These are phyloP conservation scores for Acanthococcus lagerstroemiae DNA, from an alignment of 2,888 invertebrate species.

Conservation along the genomic window DNA sequence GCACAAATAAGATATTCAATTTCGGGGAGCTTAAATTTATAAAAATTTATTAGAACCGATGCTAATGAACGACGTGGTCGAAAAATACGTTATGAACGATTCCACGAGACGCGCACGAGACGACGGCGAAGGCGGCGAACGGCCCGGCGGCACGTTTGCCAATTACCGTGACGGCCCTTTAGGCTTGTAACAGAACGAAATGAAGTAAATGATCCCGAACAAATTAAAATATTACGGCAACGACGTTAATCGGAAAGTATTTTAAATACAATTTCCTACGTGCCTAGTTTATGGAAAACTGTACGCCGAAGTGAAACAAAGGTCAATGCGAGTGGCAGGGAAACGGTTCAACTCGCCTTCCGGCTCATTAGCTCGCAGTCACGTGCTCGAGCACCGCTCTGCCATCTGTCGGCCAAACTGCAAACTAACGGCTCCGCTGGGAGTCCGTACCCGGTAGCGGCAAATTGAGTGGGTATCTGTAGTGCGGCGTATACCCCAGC, in stretches of 20 bases:
- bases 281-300: slow-evolving; percentile 11
- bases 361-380: slow-evolving; percentile 30
- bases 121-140: background rate
- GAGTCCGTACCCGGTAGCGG: slow-evolving; percentile 29
- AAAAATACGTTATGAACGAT: too few relatives aligned
- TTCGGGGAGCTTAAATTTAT: too few relatives aligned
- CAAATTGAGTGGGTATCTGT: slow-evolving; percentile 30
- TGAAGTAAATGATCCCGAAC: slow-evolving; percentile 12
- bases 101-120: too few relatives aligned
- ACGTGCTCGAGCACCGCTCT: slow-evolving; percentile 16
- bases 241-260: slow-evolving; percentile 21
- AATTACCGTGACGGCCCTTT: slow-evolving; percentile 21
- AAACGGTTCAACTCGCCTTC: slow-evolving; percentile 20
- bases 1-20: too few relatives aligned
- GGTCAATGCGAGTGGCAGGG: too few relatives aligned
- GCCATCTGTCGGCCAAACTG: slow-evolving; percentile 31
- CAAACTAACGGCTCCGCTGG: slow-evolving; percentile 30
- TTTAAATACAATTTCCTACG: slow-evolving; percentile 26
- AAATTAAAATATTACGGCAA: slow-evolving; percentile 25
- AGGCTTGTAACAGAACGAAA: background rate
- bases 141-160: slow-evolving; percentile 11
- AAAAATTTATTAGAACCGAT: background rate
- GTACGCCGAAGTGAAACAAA: background rate
- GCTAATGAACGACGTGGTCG: too few relatives aligned
- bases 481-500: slow-evolving; percentile 17